Conservation (phyloP, 2,888 invertebrate genomes). For the Catocala nupta region DNA sequence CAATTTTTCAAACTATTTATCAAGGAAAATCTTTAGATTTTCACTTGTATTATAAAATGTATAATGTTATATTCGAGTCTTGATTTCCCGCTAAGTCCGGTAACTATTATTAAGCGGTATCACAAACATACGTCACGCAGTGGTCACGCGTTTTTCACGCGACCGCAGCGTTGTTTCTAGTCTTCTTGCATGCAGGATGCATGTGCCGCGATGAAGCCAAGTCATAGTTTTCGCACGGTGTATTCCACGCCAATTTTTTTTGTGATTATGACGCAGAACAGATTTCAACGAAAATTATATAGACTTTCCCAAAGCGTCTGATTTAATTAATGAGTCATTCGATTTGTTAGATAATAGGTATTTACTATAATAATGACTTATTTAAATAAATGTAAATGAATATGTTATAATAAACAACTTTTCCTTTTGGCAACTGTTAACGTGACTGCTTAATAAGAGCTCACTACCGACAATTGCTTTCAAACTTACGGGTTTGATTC, state of each 20-base stretch:
- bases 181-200: conserved; percentile 50
- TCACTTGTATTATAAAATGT: too few species aligned
- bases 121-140: conserved; percentile 58
- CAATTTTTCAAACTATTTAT: too few species aligned
- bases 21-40: background rate
- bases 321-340: background rate
- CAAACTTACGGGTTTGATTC: too few species aligned
- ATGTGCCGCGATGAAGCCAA: conserved; percentile 35
- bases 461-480: too few species aligned
- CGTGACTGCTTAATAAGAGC: too few species aligned
- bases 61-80: background rate
- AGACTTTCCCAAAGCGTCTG: conserved; percentile 11
- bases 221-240: conserved; percentile 30
- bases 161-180: conserved; percentile 43
- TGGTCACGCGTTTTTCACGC: conserved; percentile 69
- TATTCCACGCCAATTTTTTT: conserved; percentile 35
- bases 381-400: too few species aligned
- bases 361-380: too few species aligned
- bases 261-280: conserved; percentile 45
- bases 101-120: conserved; percentile 39
- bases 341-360: background rate
- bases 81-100: conserved; percentile 35
- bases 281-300: background rate
- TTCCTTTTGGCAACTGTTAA: too few species aligned
- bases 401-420: too few species aligned